Base-by-base conservation (phyloP, 1,140 invertebrate genomes). In the Procambarus clarkii region DNA sequence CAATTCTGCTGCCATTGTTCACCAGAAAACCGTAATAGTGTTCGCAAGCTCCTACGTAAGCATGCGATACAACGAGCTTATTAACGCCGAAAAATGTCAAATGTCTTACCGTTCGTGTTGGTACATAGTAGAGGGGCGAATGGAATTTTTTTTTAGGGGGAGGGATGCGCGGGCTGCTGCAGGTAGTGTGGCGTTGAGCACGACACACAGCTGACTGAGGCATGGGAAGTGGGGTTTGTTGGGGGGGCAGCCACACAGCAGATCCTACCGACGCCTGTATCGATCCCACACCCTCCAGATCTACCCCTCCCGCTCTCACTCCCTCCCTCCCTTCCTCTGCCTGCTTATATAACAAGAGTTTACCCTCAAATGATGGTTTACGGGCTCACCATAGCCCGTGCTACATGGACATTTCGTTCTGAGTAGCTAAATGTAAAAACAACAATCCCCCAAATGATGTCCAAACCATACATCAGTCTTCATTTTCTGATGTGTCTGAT, bases 171-270 rank as follows among this genome's bases (percentile, higher is more conserved):
- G 34, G 15, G 69, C 69, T 74, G n/a, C 3, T 24, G 69, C 5
- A 4, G 4, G 69, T 74, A 34, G 8, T 74, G n/a, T 74, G 21
- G 69, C 0, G 24, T 74, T 15, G 5, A 69, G 81, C 44, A 34
- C n/a, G 60, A 21, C 58, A 13, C 81, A 15, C 81, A 83, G 81
- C 81, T 83, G 81, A 83, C 81, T 83, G 81, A 83, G 58, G 58
- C 58, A 45, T 69, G 13, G 24, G 44, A 8, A 83, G 81, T n/a
- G 50, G n/a, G 80, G 76, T 34, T 78, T n/a, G 50, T 24, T 15
- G 8, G 24, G 54, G 21, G 50, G 48, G 50, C 58, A 54, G 81
- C 18, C 60, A 83, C n/a, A 64, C 13, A 11, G 18, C 15, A 21
- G 18, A 4, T 48, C 15, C 76, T 9, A 0, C 34, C 45, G 64